phyloP scores from a whole-genome alignment of 2,113 vertebrate genomes.

The Epinephelus moara region DNA sequence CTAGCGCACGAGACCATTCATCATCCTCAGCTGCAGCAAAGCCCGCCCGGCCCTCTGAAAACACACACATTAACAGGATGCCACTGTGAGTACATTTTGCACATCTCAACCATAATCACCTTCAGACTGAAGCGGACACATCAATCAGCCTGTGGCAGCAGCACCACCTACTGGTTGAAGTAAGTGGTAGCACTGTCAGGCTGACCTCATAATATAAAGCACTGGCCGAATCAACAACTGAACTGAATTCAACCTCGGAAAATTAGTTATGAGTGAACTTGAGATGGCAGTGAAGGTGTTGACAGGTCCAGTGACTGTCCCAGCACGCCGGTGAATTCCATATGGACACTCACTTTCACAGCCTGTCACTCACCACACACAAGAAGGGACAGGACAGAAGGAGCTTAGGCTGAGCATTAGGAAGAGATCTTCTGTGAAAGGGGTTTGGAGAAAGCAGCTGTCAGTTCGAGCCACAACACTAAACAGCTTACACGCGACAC shows the following conservation, averaged over 20 bases:
- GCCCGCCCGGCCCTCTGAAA: conserved; percentile 82
- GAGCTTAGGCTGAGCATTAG: conserved; percentile 64
- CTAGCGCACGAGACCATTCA: conserved; percentile 83
- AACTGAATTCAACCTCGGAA: not conserved
- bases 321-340: not conserved
- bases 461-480: conserved; percentile 38
- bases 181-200: not conserved
- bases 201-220: not conserved
- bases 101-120: not conserved
- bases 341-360: conserved; percentile 41
- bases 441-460: conserved; percentile 43
- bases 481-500: conserved; percentile 48
- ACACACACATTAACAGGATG: not conserved
- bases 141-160: conserved; percentile 8
- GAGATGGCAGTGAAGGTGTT: not conserved
- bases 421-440: conserved; percentile 53
- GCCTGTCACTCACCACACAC: conserved; percentile 3
- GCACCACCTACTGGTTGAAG: conserved; percentile 48
- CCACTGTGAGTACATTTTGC: conserved; percentile 4
- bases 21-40: conserved; percentile 84
- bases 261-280: conserved; percentile 2
- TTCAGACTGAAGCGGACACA: not conserved
- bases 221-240: not conserved
- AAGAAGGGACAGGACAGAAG: conserved; percentile 55
- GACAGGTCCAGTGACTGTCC: not conserved